Percentiles rank a stretch among this genome's conserved stretches.
These are phyloP conservation scores for Diaphora mendica DNA, from an alignment of 2,888 invertebrate species.

Conservation along the genomic window DNA sequence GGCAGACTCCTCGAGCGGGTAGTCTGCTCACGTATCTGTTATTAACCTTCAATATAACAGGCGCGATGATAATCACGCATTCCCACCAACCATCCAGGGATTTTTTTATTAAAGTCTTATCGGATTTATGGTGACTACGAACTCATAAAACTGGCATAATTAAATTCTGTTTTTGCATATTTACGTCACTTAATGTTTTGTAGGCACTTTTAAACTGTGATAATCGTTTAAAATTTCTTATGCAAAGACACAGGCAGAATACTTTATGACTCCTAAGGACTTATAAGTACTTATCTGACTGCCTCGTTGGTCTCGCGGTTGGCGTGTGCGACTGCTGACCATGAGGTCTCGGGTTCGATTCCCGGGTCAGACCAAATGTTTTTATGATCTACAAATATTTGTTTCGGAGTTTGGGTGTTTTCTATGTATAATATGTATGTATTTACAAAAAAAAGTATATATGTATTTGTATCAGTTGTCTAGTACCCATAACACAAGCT, in stretches of 20 bases:
- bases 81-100: conserved; percentile 32
- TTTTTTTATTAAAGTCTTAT: conserved; percentile 39
- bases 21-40: conserved; percentile 22
- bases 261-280: neutral
- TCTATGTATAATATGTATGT: too few relatives aligned
- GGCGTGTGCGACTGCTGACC: too few relatives aligned
- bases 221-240: neutral
- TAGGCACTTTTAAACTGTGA: neutral
- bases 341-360: too few relatives aligned
- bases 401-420: too few relatives aligned
- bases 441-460: too few relatives aligned
- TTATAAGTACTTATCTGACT: neutral
- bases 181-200: conserved; percentile 11
- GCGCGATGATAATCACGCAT: conserved; percentile 41
- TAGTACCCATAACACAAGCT: too few relatives aligned
- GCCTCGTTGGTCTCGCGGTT: too few relatives aligned
- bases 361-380: too few relatives aligned
- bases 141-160: conserved; percentile 19
- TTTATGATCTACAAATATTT: too few relatives aligned
- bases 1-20: conserved; percentile 28
- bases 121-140: conserved; percentile 20
- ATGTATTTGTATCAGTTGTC: too few relatives aligned
- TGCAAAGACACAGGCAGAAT: neutral
- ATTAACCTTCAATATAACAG: conserved; percentile 28
- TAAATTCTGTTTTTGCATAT: conserved; percentile 21